These are phyloP conservation scores for Meloidogyne chitwoodi DNA, from an alignment of 1,140 invertebrate species.

Conservation along the genomic window DNA sequence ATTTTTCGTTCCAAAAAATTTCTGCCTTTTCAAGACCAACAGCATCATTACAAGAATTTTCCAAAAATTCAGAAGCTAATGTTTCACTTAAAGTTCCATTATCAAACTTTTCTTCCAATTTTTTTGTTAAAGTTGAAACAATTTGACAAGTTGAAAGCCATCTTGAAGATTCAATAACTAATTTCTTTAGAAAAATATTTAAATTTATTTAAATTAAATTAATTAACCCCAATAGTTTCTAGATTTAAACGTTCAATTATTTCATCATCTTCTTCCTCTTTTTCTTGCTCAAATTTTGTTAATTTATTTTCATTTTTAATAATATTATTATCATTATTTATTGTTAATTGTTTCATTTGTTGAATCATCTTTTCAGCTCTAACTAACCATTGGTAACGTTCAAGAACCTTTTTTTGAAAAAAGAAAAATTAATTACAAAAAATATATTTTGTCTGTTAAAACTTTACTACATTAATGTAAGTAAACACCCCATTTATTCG, in stretches of 20 bases:
- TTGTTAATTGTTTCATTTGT: background rate
- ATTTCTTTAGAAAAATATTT: background rate
- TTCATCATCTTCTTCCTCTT: background rate
- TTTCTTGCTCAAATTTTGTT: background rate
- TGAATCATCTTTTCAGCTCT: slow-evolving; percentile 13
- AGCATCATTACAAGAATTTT: background rate
- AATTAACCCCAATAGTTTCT: background rate
- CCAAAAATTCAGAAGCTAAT: slow-evolving; percentile 4
- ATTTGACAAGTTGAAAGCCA: background rate
- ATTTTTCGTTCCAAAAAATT: slow-evolving; percentile 5
- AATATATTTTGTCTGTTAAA: too few relatives aligned
- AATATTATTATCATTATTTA: background rate
- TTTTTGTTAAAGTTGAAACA: background rate
- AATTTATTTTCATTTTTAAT: background rate
- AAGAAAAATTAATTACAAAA: too few relatives aligned
- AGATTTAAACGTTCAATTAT: slow-evolving; percentile 2
- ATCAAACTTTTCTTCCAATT: slow-evolving; percentile 1
- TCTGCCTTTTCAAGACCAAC: background rate
- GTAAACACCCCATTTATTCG: too few relatives aligned
- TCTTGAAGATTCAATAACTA: background rate
- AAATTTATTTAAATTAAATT: background rate
- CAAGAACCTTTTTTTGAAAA: slow-evolving; percentile 22
- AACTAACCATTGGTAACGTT: slow-evolving; percentile 24
- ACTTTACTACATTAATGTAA: too few relatives aligned
- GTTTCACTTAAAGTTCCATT: background rate